Evolutionary conservation across 92 coral and sea anemone genomes (phyloP), one percentile per base, ranked within the genome.

Genomic region (Montipora capitata): DNA sequence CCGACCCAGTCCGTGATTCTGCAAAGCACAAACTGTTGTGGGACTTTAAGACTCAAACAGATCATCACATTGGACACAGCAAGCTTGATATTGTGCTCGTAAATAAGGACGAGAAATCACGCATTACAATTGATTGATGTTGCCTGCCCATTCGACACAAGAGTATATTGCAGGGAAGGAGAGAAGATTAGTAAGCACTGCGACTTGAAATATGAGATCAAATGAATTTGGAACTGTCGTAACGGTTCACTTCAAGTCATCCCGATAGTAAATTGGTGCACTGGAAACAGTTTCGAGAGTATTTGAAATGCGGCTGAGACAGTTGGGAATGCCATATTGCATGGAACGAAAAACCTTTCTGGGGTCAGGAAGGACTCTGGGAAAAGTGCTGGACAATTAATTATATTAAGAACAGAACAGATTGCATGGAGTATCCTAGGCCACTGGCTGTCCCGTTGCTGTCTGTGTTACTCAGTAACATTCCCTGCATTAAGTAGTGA

Each of bases 121-220:
- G 77, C 42, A 1, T 35, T 40, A 39, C 1, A 27, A 27, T 27
- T 63, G 3, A 10, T 78, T 42, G 49, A 63, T 13, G 17, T 18
- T 8, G 41, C 71, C 42, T 63, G 68, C 9, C 68, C 35, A 5
- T 52, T 52, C 16, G 83, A 78, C 58, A 5, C 64, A 2, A 72
- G 40, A 16, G 40, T 43, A 11, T 7, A 2, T 10, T 51, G 77
- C 41, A 73, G 64, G 42, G 41, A 48, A 52, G 5, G 15, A 54
- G 16, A 84, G 20, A 84, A 74, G 59, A 52, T 35, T 51, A 73
- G 74, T 16, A 49, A 56, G 16, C 54, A 82, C 66, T 45, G 71
- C 3, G 10, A 11, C 16, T 72, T 84, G 18, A 73, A 73, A 17
- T 38, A 61, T 3, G 82, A 84, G 56, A 52, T 51, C 51, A 58